These are phyloP conservation scores for Hypanus sabinus DNA, from an alignment of 2,113 vertebrate species.

Conservation along the genomic window DNA sequence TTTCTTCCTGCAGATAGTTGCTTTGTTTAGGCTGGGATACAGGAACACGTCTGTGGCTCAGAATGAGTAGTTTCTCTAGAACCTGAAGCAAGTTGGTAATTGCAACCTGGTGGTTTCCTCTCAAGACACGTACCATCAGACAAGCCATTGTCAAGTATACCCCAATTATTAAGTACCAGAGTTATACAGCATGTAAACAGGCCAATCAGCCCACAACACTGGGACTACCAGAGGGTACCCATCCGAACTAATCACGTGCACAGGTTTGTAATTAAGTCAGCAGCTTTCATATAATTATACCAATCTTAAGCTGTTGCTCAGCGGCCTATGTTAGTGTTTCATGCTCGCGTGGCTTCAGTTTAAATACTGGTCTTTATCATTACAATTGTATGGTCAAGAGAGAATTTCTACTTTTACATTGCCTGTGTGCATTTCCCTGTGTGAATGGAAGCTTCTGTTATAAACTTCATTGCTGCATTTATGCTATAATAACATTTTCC, in stretches of 20 bases:
- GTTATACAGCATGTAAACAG: too few species aligned
- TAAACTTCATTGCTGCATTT: not conserved
- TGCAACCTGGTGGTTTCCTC: too few species aligned
- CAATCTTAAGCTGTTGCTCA: not conserved
- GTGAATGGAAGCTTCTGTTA: not conserved
- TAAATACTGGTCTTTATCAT: not conserved
- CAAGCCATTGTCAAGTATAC: too few species aligned
- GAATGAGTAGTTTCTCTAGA: too few species aligned
- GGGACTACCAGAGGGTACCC: too few species aligned
- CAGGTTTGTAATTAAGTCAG: not conserved
- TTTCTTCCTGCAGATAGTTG: too few species aligned
- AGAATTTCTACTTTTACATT: not conserved
- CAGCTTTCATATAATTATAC: not conserved
- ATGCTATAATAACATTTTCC: not conserved
- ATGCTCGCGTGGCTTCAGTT: not conserved
- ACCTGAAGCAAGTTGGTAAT: too few species aligned
- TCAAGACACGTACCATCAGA: too few species aligned
- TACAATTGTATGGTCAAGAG: not conserved
- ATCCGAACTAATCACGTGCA: not conserved
- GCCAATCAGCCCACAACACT: too few species aligned
- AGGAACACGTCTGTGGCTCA: too few species aligned
- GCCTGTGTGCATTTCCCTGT: not conserved
- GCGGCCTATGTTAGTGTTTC: not conserved
- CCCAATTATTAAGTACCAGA: too few species aligned
- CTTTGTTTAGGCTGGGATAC: too few species aligned